Evolutionary conservation across 1,140 invertebrate genomes (phyloP).

Genomic region (Pollicipes pollicipes): DNA sequence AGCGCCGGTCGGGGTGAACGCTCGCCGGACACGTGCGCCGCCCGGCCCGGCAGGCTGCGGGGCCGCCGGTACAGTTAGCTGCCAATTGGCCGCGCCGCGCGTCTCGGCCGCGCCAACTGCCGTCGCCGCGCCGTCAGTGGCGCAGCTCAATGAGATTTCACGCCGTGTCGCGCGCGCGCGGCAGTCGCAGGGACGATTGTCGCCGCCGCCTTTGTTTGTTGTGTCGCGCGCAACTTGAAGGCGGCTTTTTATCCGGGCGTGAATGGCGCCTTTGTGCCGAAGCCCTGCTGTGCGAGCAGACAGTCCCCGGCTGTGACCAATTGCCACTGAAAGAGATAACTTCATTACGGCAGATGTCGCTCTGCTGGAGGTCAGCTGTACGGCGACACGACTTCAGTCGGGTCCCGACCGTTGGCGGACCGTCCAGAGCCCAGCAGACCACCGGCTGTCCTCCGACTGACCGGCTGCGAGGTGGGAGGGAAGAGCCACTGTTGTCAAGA

Average conservation of each 20-base stretch:
- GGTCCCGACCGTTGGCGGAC: too few species aligned
- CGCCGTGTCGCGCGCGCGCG: neutral
- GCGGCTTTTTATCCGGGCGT: neutral
- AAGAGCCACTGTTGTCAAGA: too few species aligned
- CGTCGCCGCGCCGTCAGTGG: neutral
- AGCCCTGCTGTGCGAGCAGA: neutral
- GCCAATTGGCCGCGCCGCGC: neutral
- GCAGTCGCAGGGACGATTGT: neutral
- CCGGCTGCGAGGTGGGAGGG: neutral
- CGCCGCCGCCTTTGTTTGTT: neutral
- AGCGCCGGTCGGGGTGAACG: constrained; percentile 1
- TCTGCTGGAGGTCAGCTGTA: neutral
- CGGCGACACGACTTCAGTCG: neutral
- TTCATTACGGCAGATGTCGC: neutral
- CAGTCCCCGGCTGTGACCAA: neutral
- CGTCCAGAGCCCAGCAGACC: too few species aligned
- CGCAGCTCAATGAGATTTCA: constrained; percentile 1
- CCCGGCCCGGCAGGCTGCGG: too few species aligned
- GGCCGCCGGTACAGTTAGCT: neutral
- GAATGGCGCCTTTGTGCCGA: neutral
- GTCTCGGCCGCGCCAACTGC: neutral
- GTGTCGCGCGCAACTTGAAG: neutral
- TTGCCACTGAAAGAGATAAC: neutral
- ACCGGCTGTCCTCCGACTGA: too few species aligned
- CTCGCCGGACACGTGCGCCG: neutral